A percentile compares a stretch with the other conserved stretches of the same genome.
Conservation (phyloP, 2,113 vertebrate species). For the Saguinus midas region DNA sequence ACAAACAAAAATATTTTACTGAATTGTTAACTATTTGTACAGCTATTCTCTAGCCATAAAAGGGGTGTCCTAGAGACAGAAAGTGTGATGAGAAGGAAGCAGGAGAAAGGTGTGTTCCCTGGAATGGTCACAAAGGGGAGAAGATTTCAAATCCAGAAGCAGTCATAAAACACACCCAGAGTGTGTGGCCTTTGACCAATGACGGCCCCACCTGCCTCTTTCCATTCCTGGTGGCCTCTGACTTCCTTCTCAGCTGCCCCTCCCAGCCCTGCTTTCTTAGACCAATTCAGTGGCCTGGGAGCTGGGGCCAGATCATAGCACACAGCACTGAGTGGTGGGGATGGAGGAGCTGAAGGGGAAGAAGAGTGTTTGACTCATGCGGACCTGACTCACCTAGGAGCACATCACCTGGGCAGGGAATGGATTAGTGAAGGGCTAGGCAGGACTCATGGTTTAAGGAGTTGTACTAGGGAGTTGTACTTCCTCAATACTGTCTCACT, state of each 20-base stretch:
- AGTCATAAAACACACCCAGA: slow-evolving; percentile 47
- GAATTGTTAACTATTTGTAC: slow-evolving; percentile 15
- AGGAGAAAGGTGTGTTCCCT: neutral
- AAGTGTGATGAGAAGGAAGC: neutral
- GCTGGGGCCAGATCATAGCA: neutral
- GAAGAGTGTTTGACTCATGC: fast-evolving
- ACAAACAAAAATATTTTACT: neutral
- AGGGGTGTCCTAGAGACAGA: neutral
- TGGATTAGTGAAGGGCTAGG: neutral
- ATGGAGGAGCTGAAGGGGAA: neutral
- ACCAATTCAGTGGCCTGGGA: neutral
- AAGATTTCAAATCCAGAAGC: neutral
- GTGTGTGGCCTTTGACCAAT: neutral
- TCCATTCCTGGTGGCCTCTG: neutral
- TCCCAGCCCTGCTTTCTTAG: neutral
- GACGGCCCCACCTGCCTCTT: neutral
- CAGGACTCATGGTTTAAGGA: neutral
- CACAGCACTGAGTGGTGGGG: neutral
- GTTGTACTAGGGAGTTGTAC: neutral
- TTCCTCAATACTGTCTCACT: neutral
- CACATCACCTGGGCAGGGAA: no score
- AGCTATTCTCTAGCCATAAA: slow-evolving; percentile 3
- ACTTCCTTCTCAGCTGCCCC: slow-evolving; percentile 8
- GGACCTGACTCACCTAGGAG: slow-evolving; percentile 15
- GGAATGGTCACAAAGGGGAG: neutral